Evolutionary conservation across 92 coral and sea anemone species (phyloP).

Genomic region (Zoanthus gigantus): DNA sequence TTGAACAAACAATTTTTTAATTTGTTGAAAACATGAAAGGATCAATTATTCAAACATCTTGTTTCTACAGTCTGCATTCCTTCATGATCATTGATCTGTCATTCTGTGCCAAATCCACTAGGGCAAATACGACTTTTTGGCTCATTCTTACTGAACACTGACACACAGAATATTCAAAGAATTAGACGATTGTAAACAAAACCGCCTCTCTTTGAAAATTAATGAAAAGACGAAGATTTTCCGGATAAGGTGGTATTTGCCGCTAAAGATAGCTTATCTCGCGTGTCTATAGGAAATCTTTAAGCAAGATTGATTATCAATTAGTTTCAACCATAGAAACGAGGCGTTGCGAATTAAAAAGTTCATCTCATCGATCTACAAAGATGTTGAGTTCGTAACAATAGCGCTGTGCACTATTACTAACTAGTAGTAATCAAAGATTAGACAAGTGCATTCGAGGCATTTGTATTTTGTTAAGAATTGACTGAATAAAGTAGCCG

Average conservation of each 20-base stretch:
- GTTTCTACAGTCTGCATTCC: not conserved
- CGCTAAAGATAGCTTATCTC: conserved; percentile 20
- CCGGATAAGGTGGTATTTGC: conserved; percentile 30
- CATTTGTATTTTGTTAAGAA: too few relatives aligned
- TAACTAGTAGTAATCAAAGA: too few relatives aligned
- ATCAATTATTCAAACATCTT: not conserved
- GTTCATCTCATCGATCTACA: not conserved
- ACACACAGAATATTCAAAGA: conserved; percentile 17
- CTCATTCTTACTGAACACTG: not conserved
- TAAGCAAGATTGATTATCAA: conserved; percentile 27
- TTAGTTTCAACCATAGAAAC: conserved; percentile 4
- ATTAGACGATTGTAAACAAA: conserved; percentile 6
- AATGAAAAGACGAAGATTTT: conserved; percentile 14
- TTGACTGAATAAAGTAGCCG: too few relatives aligned
- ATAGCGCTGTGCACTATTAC: too few relatives aligned
- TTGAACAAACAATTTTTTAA: conserved; percentile 48
- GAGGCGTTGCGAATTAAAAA: too few relatives aligned
- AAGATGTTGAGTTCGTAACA: not conserved
- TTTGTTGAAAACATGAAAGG: conserved; percentile 36
- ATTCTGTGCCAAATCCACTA: not conserved
- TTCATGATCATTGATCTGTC: not conserved
- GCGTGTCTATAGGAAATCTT: conserved; percentile 19
- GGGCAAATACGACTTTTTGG: conserved; percentile 13
- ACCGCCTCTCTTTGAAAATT: conserved; percentile 32
- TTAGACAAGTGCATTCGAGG: too few relatives aligned